Evolutionary conservation across 2,888 invertebrate species (phyloP), one percentile per base, ranked within the genome.

Genomic region (Drosophila atripex): DNA sequence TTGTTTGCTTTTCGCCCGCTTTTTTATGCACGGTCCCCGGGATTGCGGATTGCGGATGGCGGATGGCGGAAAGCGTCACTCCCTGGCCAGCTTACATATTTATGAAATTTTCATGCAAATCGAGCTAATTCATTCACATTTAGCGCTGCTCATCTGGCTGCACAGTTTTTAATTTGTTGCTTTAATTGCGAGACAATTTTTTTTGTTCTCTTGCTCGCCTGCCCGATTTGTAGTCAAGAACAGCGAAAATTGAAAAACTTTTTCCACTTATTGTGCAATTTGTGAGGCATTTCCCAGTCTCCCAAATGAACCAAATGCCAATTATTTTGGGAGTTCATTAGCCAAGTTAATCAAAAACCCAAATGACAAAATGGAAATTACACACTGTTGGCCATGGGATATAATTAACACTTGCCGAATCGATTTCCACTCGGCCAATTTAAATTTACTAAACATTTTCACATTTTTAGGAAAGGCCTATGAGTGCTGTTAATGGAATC

Each of bases 71-170:
- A n/a, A 23, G 21, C 5, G 21, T 23, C 21, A 12, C 2, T 12
- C 54, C 25, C 30, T 47, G 73, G 74, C 60, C 69, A 53, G 79
- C 88, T 83, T 83, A 83, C 84, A 83, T 86, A 83, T 83, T 83
- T 83, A 88, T 83, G 88, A 88, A 83, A 77, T 86, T 86, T 77
- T 77, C 88, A 83, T 83, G 82, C 83, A 86, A 83, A 83, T 83
- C 73, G 53, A 64, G 71, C 79, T 85, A 87, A 80, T 87, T 80
- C 80, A 87, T 80, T 79, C 88, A 85, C 79, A 87, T 74, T 65
- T 45, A 12, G 53, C 18, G 38, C 57, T 58, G 28, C 47, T 53
- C 32, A 39, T 38, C 39, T 38, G 46, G 38, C 38, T 63, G 49
- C 59, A 65, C 58, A 21, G 45, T 63, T 66, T 66, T 75, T 64